Percentiles rank a stretch among this genome's conserved stretches.
These are phyloP conservation scores for Trachurus trachurus DNA, from an alignment of 2,797 vertebrate species.

Conservation along the genomic window DNA sequence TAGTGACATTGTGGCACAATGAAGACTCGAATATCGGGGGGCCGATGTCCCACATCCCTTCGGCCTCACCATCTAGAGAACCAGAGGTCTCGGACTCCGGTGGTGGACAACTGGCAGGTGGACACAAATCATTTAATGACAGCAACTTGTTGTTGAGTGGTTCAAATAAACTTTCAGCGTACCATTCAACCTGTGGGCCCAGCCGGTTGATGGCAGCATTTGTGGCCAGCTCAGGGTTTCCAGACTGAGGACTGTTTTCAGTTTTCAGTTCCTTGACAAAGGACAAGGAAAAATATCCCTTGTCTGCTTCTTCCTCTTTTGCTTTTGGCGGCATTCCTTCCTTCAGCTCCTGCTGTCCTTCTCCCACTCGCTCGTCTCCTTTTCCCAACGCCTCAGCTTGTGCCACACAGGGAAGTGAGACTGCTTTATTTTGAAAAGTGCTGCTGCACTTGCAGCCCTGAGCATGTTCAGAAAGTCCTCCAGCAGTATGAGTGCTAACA, in stretches of 20 bases:
- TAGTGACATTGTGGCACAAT: background rate
- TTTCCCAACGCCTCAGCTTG: background rate
- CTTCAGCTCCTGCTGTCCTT: background rate
- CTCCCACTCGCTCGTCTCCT: too few species aligned
- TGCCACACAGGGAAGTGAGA: background rate
- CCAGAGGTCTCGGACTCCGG: background rate
- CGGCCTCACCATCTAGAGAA: slow-evolving; percentile 28
- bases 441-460: background rate
- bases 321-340: rapidly evolving
- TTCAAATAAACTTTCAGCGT: background rate
- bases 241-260: background rate
- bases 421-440: background rate
- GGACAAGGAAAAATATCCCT: slow-evolving; percentile 60
- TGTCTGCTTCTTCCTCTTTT: slow-evolving; percentile 45
- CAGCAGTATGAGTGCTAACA: background rate
- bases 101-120: background rate
- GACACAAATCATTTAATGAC: background rate
- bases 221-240: background rate
- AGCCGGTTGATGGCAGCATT: slow-evolving; percentile 24
- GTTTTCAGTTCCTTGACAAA: slow-evolving; percentile 10
- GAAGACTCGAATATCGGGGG: slow-evolving; percentile 59
- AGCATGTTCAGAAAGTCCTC: background rate
- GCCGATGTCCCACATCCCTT: slow-evolving; percentile 32
- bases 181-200: background rate
- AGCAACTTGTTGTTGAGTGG: background rate